These are phyloP conservation scores for Polyodon spathula DNA, from an alignment of 2,113 vertebrate genomes.

Conservation along the genomic window DNA sequence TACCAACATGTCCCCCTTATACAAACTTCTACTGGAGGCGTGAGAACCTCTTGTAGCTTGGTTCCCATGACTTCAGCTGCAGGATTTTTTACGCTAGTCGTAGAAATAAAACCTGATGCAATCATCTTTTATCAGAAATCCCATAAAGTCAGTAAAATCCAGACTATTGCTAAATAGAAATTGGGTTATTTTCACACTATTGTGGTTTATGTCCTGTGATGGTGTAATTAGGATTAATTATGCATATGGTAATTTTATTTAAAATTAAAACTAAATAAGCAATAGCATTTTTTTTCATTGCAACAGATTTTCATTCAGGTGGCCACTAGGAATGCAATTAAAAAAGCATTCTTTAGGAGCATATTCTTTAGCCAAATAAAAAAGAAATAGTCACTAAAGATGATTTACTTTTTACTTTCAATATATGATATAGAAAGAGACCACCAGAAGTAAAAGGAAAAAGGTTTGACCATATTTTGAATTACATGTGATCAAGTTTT, in stretches of 20 bases:
- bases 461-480: conserved; percentile 22
- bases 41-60: conserved; percentile 81
- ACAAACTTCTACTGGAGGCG: conserved; percentile 69
- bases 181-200: neutral
- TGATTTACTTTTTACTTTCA: too few relatives aligned
- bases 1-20: conserved; percentile 64
- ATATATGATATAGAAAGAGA: too few relatives aligned
- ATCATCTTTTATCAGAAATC: conserved; percentile 58
- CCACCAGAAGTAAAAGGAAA: too few relatives aligned
- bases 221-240: neutral
- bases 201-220: neutral
- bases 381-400: too few relatives aligned
- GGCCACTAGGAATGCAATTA: too few relatives aligned
- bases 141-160: neutral
- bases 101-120: conserved; percentile 62
- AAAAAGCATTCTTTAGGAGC: too few relatives aligned
- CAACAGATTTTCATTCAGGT: too few relatives aligned
- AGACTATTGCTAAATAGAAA: neutral
- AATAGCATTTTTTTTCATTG: too few relatives aligned
- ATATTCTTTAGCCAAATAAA: neutral
- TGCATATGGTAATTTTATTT: too few relatives aligned
- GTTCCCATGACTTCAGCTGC: conserved; percentile 84
- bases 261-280: too few relatives aligned
- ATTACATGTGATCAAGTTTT: conserved; percentile 28
- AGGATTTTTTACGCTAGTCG: conserved; percentile 70